Conservation (phyloP, 2,113 vertebrate species). For the Scomber scombrus region DNA sequence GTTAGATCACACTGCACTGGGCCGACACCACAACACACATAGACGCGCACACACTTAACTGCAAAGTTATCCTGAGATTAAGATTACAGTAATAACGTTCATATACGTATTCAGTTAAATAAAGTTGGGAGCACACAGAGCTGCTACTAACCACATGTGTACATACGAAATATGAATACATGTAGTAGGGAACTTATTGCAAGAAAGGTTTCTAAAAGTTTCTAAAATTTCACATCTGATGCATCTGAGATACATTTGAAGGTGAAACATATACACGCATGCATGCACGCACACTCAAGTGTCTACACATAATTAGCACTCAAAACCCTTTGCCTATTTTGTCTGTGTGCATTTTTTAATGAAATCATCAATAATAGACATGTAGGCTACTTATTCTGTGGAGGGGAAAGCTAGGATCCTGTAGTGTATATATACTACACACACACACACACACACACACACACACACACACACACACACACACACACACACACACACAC, state of each 20-base stretch:
- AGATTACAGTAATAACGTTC: background rate
- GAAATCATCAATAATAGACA: conserved; percentile 80
- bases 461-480: conserved; percentile 18
- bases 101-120: background rate
- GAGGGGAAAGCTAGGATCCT: conserved; percentile 36
- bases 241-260: too few relatives aligned
- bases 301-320: background rate
- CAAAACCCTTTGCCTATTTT: conserved; percentile 67
- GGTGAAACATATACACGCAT: conserved; percentile 2
- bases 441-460: conserved; percentile 17
- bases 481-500: conserved; percentile 21
- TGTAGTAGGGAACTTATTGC: too few relatives aligned
- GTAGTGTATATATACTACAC: conserved; percentile 4
- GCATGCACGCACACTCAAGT: conserved; percentile 47
- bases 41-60: conserved; percentile 52
- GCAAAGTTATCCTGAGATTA: conserved; percentile 40
- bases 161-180: too few relatives aligned
- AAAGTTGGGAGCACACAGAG: background rate
- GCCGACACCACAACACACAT: conserved; percentile 81
- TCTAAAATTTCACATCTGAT: too few relatives aligned
- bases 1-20: conserved; percentile 91
- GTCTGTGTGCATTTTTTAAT: conserved; percentile 83
- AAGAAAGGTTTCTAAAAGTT: too few relatives aligned
- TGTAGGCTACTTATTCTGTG: conserved; percentile 53
- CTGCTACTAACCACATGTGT: background rate